These are phyloP conservation scores for Syngnathus acus DNA, from an alignment of 2,797 vertebrate species.

Conservation along the genomic window DNA sequence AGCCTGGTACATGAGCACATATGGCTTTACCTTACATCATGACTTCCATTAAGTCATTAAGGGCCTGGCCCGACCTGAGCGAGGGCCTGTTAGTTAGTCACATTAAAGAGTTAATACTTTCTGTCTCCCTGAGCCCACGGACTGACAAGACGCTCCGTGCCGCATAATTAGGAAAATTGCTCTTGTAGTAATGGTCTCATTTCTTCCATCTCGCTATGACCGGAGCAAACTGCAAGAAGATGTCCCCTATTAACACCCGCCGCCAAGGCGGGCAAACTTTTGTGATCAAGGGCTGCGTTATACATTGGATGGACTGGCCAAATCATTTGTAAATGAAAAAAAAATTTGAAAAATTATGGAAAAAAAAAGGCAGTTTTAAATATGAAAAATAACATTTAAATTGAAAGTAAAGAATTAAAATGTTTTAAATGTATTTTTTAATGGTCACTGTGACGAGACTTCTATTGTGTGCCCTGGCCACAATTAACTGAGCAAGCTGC, in stretches of 20 bases:
- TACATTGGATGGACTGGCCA: background rate
- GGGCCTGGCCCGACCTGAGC: conserved; percentile 35
- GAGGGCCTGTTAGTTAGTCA: conserved; percentile 54
- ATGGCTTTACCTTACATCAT: conserved; percentile 62
- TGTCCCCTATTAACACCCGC: conserved; percentile 78
- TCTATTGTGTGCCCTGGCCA: too few species aligned
- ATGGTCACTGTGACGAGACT: too few species aligned
- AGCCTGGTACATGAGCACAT: conserved; percentile 43
- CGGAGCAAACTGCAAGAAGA: conserved; percentile 85
- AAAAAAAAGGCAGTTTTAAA: too few species aligned
- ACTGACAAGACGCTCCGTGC: conserved; percentile 72
- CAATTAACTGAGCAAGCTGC: too few species aligned
- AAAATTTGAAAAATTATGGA: too few species aligned
- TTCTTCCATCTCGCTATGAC: conserved; percentile 71
- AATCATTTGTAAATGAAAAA: background rate
- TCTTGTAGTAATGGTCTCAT: conserved; percentile 82
- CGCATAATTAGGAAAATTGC: conserved; percentile 86
- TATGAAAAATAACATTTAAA: too few species aligned
- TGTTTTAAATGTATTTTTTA: too few species aligned
- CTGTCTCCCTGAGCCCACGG: conserved; percentile 47
- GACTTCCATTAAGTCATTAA: conserved; percentile 71
- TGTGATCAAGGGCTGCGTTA: background rate
- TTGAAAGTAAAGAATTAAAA: too few species aligned
- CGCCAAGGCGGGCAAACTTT: conserved; percentile 46
- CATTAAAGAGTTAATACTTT: conserved; percentile 69